Evolutionary conservation across 2,888 invertebrate species (phyloP), one percentile per base, ranked within the genome.

Genomic region (Amphipoea lucens): DNA sequence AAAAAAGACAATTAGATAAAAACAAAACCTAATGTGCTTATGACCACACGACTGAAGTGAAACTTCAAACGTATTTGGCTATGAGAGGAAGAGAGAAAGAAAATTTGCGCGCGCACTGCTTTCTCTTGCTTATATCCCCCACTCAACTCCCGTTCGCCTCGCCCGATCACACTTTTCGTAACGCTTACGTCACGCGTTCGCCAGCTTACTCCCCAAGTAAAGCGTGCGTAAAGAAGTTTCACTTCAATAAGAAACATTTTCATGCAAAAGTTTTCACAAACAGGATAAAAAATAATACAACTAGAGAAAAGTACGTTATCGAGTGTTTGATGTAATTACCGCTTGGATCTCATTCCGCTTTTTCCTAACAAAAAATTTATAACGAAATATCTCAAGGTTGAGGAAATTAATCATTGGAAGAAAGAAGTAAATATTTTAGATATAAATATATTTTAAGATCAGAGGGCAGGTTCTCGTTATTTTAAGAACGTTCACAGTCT

Each of bases 331-430:
- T 54, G 4, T 51, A 67, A 71, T 67, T 76, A 51, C 76, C 54
- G 57, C 57, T 66, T 84, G 73, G 73, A 76, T 85, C 48, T 72
- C 45, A 54, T 51, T 54, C 29, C 14, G 17, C 5, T 51, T 72
- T 62, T 68, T 40, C 14, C 3, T 57, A 12, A 14, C 4, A 75
- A 60, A 0, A 6, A 36, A 45, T 54, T 57, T 14, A 40, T 57
- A 23, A 48, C 11, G 20, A 36, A 51, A 48, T 20, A 42, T 57
- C 7, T 57, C 60, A 72, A 42, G 51, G 20, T 60, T 57, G 17
- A n/a, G 7, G 12, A 65, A 63, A 48, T 36, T 12, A 62, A 68
- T 67, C 1, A 77, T 17, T 17, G 9, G 14, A 45, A 57, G 9
- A 4, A n/a, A n/a, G 0, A 42, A 9, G 6, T 11, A 45, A 40